phyloP scores from a whole-genome alignment of 2,113 vertebrate species.

The Paradoxurus hermaphroditus region DNA sequence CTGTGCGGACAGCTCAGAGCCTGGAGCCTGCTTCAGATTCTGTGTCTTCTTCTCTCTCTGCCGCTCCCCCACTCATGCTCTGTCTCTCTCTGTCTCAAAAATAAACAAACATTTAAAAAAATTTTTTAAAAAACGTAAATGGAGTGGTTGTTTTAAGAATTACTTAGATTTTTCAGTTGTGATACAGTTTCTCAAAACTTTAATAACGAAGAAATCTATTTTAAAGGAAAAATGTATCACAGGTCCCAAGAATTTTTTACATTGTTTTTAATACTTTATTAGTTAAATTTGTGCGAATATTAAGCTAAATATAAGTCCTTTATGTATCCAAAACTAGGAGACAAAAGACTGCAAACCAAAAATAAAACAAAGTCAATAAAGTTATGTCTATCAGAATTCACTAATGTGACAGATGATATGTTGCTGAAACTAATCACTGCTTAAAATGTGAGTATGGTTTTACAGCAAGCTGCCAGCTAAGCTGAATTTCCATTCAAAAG shows the following conservation, averaged over 20 bases:
- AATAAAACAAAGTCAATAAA: background rate
- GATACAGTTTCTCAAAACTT: background rate
- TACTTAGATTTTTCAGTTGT: background rate
- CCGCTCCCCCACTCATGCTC: too few relatives aligned
- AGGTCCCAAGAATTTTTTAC: background rate
- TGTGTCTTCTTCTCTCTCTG: too few relatives aligned
- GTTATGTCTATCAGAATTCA: background rate
- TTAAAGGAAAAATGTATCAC: background rate
- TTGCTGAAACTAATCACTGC: background rate
- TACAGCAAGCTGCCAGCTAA: background rate
- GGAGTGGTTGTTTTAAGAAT: background rate
- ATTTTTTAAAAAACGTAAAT: constrained; percentile 15
- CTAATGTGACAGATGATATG: background rate
- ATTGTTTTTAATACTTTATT: background rate
- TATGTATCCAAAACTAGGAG: background rate
- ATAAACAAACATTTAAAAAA: too few relatives aligned
- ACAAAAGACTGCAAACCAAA: background rate
- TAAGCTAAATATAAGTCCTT: background rate
- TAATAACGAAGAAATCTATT: background rate
- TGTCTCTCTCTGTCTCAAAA: too few relatives aligned
- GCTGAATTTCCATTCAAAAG: background rate
- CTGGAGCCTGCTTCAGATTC: too few relatives aligned
- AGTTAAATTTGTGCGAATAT: background rate
- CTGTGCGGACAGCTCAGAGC: too few relatives aligned
- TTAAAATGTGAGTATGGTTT: background rate